Evolutionary conservation across 2,797 vertebrate genomes (phyloP).

Genomic region (Cyclura pinguis): DNA sequence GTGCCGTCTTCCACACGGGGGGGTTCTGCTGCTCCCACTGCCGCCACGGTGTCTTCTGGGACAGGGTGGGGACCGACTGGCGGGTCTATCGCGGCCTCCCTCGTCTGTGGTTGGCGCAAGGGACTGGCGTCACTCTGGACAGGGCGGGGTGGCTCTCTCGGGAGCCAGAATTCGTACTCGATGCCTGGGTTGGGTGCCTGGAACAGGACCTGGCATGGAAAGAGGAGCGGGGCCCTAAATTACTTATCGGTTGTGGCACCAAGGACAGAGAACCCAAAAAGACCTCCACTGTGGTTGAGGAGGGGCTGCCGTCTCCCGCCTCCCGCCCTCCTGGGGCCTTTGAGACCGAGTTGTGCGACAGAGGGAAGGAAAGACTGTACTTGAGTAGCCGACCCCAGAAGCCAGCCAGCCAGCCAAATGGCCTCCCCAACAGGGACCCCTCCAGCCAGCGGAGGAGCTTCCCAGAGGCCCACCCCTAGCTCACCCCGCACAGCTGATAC

Average conservation of each 20-base stretch:
- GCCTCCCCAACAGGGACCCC: no score
- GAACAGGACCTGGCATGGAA: conserved; percentile 73
- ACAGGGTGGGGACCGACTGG: rapidly evolving
- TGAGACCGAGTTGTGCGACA: neutral
- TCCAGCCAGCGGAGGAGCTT: no score
- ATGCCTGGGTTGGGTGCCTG: conserved; percentile 80
- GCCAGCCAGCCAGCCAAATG: neutral
- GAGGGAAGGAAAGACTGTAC: no score
- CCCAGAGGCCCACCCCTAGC: no score
- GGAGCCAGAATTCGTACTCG: conserved; percentile 84
- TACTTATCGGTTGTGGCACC: no score
- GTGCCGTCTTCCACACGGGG: neutral
- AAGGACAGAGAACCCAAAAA: neutral
- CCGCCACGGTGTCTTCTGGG: rapidly evolving
- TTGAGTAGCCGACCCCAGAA: no score
- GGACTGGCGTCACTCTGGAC: conserved; percentile 52
- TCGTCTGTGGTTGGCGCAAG: conserved; percentile 72
- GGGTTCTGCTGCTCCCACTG: neutral
- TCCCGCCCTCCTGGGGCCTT: neutral
- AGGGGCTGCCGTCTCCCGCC: no score
- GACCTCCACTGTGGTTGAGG: no score
- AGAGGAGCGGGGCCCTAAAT: neutral
- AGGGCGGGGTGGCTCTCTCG: conserved; percentile 57
- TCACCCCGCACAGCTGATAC: no score
- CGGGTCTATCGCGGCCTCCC: conserved; percentile 27